Base-by-base conservation (phyloP, 2,797 vertebrate genomes). In the Propithecus deckenii region DNA sequence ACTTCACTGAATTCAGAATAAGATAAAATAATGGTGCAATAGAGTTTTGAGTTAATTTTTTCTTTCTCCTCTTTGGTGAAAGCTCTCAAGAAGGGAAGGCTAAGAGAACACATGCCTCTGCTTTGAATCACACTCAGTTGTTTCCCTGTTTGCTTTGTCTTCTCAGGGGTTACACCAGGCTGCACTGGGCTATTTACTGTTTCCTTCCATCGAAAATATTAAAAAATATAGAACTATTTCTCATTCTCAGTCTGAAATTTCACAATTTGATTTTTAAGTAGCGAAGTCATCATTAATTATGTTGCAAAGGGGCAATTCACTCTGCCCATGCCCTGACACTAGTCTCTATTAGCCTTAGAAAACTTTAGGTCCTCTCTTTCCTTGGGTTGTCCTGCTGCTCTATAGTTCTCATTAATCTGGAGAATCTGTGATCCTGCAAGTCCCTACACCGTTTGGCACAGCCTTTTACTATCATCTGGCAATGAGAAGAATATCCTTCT, bases 1-100 rank as follows among this genome's bases (percentile, higher is more conserved):
- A 63, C 18, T 89, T 71, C 65, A 18, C 23, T 63, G 52, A 94
- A 92, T 83, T 94, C 10, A 92, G 38, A 79, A 81, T 52, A 86
- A 65, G 7, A 28, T 85, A 35, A 84, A 79, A 59, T 75, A 75
- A 35, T n/a, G 12, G 35, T 12, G 9, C 4, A 17, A 35, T 28
- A n/a, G 23, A 14, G 22, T 84, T 87, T 78, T 67, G 43, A 79
- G 23, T 57, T 48, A 17, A 30, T 61, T 81, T 81, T 23, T 78
- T 76, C 6, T 22, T 85, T 46, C 7, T 91, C 4, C 4, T 12
- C 10, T 81, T 71, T n/a, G 15, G 1, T 79, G 23, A 52, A 76
- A 75, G 14, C 4, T 11, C 1, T 91, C 35, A 88, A 28, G 4
- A 57, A 35, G 18, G n/a, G 80, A 61, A 23, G 25, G n/a, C 8